Evolutionary conservation across 2,797 vertebrate species (phyloP).

Genomic region (Scolopax rusticola): DNA sequence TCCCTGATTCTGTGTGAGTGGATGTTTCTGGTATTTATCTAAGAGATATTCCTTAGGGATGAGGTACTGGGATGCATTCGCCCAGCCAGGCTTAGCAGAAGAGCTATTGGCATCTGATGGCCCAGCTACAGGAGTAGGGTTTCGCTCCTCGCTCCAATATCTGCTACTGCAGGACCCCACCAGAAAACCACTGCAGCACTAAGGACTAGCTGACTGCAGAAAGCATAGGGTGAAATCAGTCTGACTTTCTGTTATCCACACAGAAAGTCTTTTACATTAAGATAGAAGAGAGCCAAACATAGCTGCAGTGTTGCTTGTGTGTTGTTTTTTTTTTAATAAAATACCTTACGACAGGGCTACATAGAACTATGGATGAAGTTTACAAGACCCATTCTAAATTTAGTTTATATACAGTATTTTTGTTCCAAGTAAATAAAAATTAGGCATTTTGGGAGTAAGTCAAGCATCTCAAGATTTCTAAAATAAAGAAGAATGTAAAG

Average conservation of each 20-base stretch:
- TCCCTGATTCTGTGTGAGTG: not conserved
- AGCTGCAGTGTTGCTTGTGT: not conserved
- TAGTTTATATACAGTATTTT: not conserved
- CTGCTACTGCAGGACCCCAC: not conserved
- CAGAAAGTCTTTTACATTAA: not conserved
- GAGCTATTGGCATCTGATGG: not conserved
- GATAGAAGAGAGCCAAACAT: not conserved
- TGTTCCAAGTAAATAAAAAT: not conserved
- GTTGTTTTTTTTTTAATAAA: not conserved
- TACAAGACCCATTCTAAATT: not conserved
- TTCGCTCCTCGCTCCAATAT: fast-evolving
- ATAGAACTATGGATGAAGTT: not conserved
- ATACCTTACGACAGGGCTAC: not conserved
- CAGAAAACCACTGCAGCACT: not conserved
- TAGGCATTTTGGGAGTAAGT: not conserved
- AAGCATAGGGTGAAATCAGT: not conserved
- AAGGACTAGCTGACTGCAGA: not conserved
- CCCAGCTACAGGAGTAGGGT: not conserved
- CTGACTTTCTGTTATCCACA: not conserved
- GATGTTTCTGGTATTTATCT: not conserved
- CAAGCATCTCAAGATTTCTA: not conserved
- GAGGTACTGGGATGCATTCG: not conserved
- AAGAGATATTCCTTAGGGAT: not conserved
- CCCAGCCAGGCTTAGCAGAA: not conserved
- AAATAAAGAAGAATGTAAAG: not conserved